These are phyloP conservation scores for Rhodeus uyekii DNA, from an alignment of 2,797 vertebrate species.

Conservation along the genomic window DNA sequence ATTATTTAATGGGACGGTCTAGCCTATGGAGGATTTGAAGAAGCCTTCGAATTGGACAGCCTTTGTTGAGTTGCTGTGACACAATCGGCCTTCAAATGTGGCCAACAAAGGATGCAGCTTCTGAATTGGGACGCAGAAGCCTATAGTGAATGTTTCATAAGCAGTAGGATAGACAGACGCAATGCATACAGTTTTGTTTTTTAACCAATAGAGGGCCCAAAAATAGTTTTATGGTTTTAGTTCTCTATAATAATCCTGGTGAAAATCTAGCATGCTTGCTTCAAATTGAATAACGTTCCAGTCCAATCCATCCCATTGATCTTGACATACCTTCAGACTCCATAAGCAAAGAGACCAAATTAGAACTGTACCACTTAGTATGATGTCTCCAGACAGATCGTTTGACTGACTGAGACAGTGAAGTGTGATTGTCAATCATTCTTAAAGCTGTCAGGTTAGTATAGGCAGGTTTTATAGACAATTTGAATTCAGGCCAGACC, in stretches of 20 bases:
- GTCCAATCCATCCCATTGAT: neutral
- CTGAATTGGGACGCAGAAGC: neutral
- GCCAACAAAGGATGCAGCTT: neutral
- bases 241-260: neutral
- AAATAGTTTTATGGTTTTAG: neutral
- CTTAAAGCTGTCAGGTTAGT: constrained; percentile 18
- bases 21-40: neutral
- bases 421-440: constrained; percentile 36
- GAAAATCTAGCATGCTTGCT: neutral
- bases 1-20: neutral
- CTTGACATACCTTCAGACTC: neutral
- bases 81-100: neutral
- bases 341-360: neutral
- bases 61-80: no score
- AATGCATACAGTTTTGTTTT: neutral
- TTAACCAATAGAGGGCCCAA: neutral
- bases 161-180: neutral
- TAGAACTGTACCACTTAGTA: neutral
- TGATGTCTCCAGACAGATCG: constrained; percentile 3
- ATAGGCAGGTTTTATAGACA: neutral
- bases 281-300: neutral
- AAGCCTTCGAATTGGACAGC: neutral
- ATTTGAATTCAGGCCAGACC: neutral
- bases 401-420: constrained; percentile 25
- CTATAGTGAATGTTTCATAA: neutral